Base-by-base conservation (phyloP, 1,140 invertebrate genomes). In the Trichonephila clavipes region DNA sequence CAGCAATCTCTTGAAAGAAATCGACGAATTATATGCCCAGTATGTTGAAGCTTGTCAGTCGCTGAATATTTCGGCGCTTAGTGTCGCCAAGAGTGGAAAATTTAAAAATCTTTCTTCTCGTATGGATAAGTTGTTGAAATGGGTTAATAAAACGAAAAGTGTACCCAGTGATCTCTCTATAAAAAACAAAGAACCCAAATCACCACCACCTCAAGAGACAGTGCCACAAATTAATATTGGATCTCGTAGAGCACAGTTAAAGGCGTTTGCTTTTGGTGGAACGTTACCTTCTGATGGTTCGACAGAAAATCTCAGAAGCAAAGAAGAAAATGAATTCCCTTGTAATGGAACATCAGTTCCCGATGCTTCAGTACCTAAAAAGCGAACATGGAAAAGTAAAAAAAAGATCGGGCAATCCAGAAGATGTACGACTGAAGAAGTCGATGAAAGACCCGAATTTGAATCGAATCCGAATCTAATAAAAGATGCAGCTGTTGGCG, bases 181-280 rank as follows among this genome's bases (percentile, higher is more conserved):
- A 51, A 7, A 51, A 51, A 51, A 24, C 21, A 24, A 51, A 51
- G 51, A 5, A 51, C 51, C 10, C 10, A 12, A 51, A 51, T 12
- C 51, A 51, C 7, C 51, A 1, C 51, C 51, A 10, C 1, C 51
- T 72, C 66, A 28, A 21, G 1, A 51, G 51, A 51, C 66, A 72
- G 19, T 19, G 10, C 66, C 51, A 0, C 7, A 51, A 10, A 51
- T 2, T 34, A n/a, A 19, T 12, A 85, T 85, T n/a, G 82, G 82
- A 85, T 85, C 82, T 21, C 82, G 82, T n/a, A 51, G 58, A n/a
- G 82, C 58, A 21, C n/a, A 59, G n/a, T 18, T 85, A 18, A 77
- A 77, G 7, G 72, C 72, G 0, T 16, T 28, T 34, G 72, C 72
- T 16, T 77, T 77, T 19, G 14, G 24, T 19, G 28, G 28, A 34